Evolutionary conservation across 2,797 vertebrate genomes (phyloP), one percentile per base, ranked within the genome.

Genomic region (Lophotriccus pileatus): DNA sequence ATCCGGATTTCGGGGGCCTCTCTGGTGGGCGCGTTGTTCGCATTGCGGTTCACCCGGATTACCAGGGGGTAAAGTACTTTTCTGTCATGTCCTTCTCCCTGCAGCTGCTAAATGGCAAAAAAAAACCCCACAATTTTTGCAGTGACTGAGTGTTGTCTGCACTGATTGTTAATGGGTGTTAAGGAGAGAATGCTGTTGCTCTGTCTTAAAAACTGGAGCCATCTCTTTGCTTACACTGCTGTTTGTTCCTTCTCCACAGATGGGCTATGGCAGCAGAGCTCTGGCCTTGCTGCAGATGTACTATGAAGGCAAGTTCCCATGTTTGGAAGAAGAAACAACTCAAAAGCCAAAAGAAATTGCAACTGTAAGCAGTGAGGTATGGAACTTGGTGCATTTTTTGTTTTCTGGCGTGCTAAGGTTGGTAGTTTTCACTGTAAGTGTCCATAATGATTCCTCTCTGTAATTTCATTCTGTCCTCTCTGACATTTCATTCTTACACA

Each of bases 1-100:
- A 99, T 93, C 98, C 99, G 0, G 99, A 99, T 67, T 99, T 99
- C 0, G 99, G 98, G 11, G 83, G 98, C 63, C 98, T 99, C 7
- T 99, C 99, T 1, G 99, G 99, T 28, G 99, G 98, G 52, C 98
- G 99, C 76, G 97, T 99, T 47, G 98, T 99, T 76, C 98, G 99
- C 49, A 99, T 99, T 23, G 99, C 99, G 1, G 99, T 99, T 73
- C 99, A 99, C 92, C 99, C 99, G 13, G 99, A 99, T 94, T 99
- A 99, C 89, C 99, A 99, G 89, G 98, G 99, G 98, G 99, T 99
- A 97, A 98, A 32, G 52, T 68, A n/a, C 73, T 52, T 41, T 55
- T 59, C 39, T 82, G 37, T 66, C 5, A 14, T 4, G 28, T n/a
- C 50, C 34, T 60, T 53, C 44, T 50, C 64, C 11, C 0, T 7